Evolutionary conservation across 2,797 vertebrate genomes (phyloP), one percentile per base, ranked within the genome.

Genomic region (Alectoris magna): DNA sequence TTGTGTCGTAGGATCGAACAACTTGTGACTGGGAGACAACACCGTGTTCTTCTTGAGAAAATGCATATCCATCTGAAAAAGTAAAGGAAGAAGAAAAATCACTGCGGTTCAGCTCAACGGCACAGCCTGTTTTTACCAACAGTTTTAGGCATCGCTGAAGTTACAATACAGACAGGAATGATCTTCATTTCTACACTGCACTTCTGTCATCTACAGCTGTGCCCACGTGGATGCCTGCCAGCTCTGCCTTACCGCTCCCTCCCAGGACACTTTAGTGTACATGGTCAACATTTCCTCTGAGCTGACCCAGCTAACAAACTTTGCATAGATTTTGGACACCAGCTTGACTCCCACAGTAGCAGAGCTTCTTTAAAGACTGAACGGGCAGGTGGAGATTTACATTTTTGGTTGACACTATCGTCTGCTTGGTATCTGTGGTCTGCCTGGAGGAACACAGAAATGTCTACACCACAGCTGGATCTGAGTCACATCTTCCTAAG

Each of bases 31-130:
- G 99, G 90, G 99, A 99, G 91, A 99, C 99, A 91, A 99, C 99
- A 16, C 99, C 99, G 1, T 99, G 98, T 96, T 99, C 99, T 97
- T 99, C 99, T 97, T 99, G 99, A 94, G 99, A 99, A 98, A 99
- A 99, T 16, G 99, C 99, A 43, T 99, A 99, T 55, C 99, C 99
- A 95, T 99, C 99, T 99, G 98, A 19, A 97, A 97, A 79, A 93
- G 44, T 44, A 97, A 83, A 96, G 46, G 31, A 78, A 84, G 49
- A 49, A 92, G 70, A 34, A 82, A 39, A 49, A 36, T 91, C 58
- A 79, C 41, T 38, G 11, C 19, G 79, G 41, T 26, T 9, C 22
- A 56, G 51, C 34, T 69, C 49, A 48, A 83, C 48, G 73, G 10
- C 31, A 72, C 31, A 39, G 38, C 21, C 23, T 2, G 0, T 10